A percentile compares a stretch with the other conserved stretches of the same genome.
phyloP scores from a whole-genome alignment of 2,113 vertebrate genomes.

The Oxygymnocypris stewartii region DNA sequence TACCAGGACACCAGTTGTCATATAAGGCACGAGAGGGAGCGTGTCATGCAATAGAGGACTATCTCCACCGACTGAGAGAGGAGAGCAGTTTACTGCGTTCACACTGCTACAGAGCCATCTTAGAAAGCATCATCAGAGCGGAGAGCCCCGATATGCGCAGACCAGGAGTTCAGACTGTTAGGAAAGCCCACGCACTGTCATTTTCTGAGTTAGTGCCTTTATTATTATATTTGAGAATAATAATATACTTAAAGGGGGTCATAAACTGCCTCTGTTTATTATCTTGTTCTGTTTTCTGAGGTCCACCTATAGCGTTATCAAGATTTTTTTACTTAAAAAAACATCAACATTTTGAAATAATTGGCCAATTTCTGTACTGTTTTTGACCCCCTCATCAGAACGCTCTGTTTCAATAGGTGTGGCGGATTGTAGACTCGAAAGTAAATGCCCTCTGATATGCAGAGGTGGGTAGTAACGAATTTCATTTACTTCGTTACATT shows the following conservation, averaged over 20 bases:
- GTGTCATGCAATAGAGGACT: conserved; percentile 89
- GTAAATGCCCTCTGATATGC: no score
- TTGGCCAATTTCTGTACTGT: no score
- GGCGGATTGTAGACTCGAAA: no score
- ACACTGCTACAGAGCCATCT: conserved; percentile 85
- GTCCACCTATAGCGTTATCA: no score
- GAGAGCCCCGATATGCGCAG: conserved; percentile 71
- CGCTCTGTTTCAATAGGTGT: no score
- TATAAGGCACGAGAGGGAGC: conserved; percentile 88
- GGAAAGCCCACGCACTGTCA: conserved; percentile 78
- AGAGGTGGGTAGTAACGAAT: no score
- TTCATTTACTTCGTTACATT: no score
- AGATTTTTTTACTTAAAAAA: no score
- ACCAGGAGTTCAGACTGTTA: conserved; percentile 83
- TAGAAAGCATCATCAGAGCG: conserved; percentile 82
- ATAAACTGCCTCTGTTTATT: no score
- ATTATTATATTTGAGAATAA: not conserved
- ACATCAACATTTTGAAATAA: no score
- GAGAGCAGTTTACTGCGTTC: conserved; percentile 67
- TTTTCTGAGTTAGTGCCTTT: conserved; percentile 82
- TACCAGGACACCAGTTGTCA: conserved; percentile 80
- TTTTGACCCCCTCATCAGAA: no score
- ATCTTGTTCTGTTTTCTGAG: no score
- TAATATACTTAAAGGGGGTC: not conserved
- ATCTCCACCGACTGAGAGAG: conserved; percentile 67